A percentile compares a stretch with the other conserved stretches of the same genome.
Evolutionary conservation across 2,797 vertebrate genomes (phyloP).

Genomic region (Sebastes reedi): DNA sequence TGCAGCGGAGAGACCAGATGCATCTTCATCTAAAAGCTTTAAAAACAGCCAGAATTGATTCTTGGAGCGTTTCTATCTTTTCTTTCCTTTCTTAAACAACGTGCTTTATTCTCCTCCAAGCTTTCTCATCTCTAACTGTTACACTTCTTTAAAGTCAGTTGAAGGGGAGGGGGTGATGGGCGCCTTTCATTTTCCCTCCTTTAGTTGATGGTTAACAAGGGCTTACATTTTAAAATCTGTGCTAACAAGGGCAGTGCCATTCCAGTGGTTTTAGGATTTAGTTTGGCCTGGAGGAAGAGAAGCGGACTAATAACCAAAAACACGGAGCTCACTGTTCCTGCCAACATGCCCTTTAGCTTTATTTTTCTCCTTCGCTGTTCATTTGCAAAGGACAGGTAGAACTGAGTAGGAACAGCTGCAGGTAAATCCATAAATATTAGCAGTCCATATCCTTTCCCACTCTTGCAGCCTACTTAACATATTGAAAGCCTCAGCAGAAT

Average conservation of each 20-base stretch:
- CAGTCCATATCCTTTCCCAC: background rate
- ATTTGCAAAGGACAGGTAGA: background rate
- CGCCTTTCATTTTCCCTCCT: constrained; percentile 14
- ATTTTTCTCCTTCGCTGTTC: constrained; percentile 5
- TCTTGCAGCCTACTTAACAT: constrained; percentile 2
- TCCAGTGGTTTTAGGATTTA: background rate
- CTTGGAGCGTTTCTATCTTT: background rate
- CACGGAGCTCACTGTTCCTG: background rate
- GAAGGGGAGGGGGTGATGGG: rapidly evolving
- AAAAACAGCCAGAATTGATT: background rate
- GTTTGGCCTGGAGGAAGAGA: constrained; percentile 9
- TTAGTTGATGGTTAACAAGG: constrained; percentile 7
- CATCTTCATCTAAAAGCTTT: background rate
- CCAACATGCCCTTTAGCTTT: background rate
- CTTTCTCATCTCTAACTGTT: background rate
- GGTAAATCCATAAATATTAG: constrained; percentile 19
- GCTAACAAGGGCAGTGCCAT: constrained; percentile 16
- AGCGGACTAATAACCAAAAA: constrained; percentile 20
- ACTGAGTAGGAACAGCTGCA: constrained; percentile 31
- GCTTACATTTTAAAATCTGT: constrained; percentile 13
- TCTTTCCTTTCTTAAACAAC: background rate
- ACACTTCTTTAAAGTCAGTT: background rate
- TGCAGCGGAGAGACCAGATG: background rate
- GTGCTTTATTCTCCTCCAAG: background rate
- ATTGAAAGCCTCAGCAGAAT: constrained; percentile 26